Conservation (phyloP, 2,797 vertebrate genomes). For the Coranthus polyacanthus region DNA sequence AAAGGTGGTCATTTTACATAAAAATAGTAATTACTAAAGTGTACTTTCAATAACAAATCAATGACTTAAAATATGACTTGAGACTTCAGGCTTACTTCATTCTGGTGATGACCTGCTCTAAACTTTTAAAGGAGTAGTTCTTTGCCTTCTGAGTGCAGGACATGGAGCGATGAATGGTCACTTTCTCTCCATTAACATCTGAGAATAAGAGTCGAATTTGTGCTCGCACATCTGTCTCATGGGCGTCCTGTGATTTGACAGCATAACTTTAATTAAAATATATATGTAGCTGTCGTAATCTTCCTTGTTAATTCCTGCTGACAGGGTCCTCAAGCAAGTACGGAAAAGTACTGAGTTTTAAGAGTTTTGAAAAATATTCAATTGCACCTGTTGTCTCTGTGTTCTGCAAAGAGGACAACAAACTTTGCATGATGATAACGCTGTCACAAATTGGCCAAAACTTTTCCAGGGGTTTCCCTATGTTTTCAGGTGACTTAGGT, state of each 20-base stretch:
- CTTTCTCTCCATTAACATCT: constrained; percentile 89
- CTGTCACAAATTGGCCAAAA: too few relatives aligned
- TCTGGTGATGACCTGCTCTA: constrained; percentile 95
- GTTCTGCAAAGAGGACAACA: too few relatives aligned
- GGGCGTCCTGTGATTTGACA: constrained; percentile 79
- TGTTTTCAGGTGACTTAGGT: too few relatives aligned
- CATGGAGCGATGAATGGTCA: constrained; percentile 95
- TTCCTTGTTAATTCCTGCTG: too few relatives aligned
- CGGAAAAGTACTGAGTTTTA: neutral
- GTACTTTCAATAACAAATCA: neutral
- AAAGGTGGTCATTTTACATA: neutral
- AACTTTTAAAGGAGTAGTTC: constrained; percentile 91
- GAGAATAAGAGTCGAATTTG: constrained; percentile 94
- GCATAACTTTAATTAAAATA: constrained; percentile 8
- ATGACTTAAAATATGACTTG: neutral
- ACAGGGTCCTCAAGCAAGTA: neutral
- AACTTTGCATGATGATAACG: too few relatives aligned
- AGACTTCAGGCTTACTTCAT: constrained; percentile 84
- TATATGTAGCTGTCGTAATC: neutral
- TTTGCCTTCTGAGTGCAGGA: constrained; percentile 94
- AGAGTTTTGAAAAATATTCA: too few relatives aligned
- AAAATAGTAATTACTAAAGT: too few relatives aligned
- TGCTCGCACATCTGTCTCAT: constrained; percentile 95
- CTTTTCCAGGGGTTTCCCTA: too few relatives aligned
- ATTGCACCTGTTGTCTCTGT: too few relatives aligned